phyloP scores from a whole-genome alignment of 1,140 invertebrate genomes.

The Drosophila carrolli region DNA sequence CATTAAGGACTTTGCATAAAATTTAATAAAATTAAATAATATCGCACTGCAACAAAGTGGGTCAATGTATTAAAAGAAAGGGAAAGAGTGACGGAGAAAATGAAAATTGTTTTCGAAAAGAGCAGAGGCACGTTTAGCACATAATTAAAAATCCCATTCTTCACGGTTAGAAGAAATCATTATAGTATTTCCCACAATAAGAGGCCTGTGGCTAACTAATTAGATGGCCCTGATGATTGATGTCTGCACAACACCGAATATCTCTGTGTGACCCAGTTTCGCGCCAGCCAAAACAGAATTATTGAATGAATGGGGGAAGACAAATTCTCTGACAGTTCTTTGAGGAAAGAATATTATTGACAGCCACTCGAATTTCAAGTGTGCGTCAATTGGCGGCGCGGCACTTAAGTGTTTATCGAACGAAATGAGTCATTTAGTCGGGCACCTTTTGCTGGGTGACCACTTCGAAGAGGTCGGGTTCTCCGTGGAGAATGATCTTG shows the following conservation, averaged over 20 bases:
- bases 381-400: constrained; percentile 61
- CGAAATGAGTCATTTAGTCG: constrained; percentile 41
- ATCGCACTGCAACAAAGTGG: constrained; percentile 9
- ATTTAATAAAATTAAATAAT: neutral
- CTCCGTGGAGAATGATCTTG: constrained; percentile 37
- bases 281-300: constrained; percentile 50
- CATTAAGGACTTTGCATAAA: neutral
- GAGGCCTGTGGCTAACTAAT: constrained; percentile 54
- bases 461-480: constrained; percentile 36
- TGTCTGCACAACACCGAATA: constrained; percentile 40
- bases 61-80: constrained; percentile 8
- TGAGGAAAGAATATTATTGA: constrained; percentile 58
- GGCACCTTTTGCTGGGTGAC: neutral
- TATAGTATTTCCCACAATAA: constrained; percentile 33
- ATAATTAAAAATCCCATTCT: constrained; percentile 56
- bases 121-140: constrained; percentile 44
- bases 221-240: constrained; percentile 70
- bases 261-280: constrained; percentile 65
- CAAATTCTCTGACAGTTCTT: constrained; percentile 21
- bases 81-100: neutral
- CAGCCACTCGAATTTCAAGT: constrained; percentile 66
- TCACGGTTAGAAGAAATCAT: constrained; percentile 22
- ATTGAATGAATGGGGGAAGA: constrained; percentile 62
- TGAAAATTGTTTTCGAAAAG: constrained; percentile 6
- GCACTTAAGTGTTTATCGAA: constrained; percentile 49